Percentiles rank a stretch among this genome's conserved stretches.
These are phyloP conservation scores for Tapirus terrestris DNA, from an alignment of 2,113 vertebrate species.

Conservation along the genomic window DNA sequence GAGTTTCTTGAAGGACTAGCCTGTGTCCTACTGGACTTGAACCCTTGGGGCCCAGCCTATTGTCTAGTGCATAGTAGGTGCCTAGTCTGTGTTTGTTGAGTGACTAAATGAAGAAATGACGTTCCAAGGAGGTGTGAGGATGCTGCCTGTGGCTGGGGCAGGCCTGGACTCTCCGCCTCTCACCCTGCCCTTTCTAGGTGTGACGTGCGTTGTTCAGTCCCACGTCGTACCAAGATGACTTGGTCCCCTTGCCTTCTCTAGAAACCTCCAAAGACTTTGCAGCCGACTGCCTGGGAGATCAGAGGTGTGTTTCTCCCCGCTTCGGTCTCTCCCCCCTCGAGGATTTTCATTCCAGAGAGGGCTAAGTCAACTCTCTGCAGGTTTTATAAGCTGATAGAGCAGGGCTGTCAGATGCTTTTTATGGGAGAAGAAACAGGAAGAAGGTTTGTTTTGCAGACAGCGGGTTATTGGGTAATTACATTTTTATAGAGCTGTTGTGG, in stretches of 20 bases:
- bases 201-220: background rate
- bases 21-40: background rate
- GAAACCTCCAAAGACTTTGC: background rate
- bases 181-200: background rate
- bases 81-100: background rate
- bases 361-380: constrained; percentile 75
- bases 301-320: background rate
- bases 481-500: constrained; percentile 89
- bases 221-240: accelerated
- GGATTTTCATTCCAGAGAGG: constrained; percentile 78
- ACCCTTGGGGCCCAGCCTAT: background rate
- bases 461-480: constrained; percentile 89
- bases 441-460: constrained; percentile 89
- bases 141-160: background rate
- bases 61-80: accelerated
- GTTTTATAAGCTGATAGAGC: constrained; percentile 88
- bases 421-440: constrained; percentile 90
- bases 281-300: background rate
- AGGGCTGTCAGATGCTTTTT: constrained; percentile 88
- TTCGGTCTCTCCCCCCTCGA: background rate
- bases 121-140: background rate
- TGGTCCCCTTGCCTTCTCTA: background rate
- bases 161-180: background rate
- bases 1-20: background rate
- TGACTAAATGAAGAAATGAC: background rate